Percentiles rank a stretch among this genome's conserved stretches.
These are phyloP conservation scores for Drosophila sulfurigaster DNA, from an alignment of 1,140 invertebrate species.

Conservation along the genomic window DNA sequence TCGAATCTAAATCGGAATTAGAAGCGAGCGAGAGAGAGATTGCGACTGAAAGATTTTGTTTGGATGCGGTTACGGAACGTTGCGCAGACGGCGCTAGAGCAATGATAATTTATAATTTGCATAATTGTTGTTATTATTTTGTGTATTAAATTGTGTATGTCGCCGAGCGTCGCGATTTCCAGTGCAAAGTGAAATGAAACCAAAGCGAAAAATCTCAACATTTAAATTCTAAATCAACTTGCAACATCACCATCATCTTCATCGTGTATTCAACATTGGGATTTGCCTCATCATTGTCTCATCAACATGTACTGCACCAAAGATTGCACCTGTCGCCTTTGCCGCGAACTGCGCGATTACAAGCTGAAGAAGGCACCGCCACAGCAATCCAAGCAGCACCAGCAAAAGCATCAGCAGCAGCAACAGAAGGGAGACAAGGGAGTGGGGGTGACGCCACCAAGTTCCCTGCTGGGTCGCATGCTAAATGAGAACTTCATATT, in stretches of 20 bases:
- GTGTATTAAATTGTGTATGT: slow-evolving; percentile 62
- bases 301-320: slow-evolving; percentile 85
- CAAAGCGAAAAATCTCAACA: slow-evolving; percentile 39
- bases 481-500: slow-evolving; percentile 85
- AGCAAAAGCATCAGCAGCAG: background rate
- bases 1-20: slow-evolving; percentile 3
- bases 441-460: slow-evolving; percentile 31
- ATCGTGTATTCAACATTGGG: background rate
- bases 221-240: slow-evolving; percentile 17
- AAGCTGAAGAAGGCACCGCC: slow-evolving; percentile 67
- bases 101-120: slow-evolving; percentile 78
- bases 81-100: slow-evolving; percentile 62
- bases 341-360: slow-evolving; percentile 85
- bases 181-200: slow-evolving; percentile 66
- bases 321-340: slow-evolving; percentile 86
- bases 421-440: background rate
- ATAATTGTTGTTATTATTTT: slow-evolving; percentile 75
- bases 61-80: slow-evolving; percentile 57
- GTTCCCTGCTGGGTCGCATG: slow-evolving; percentile 73
- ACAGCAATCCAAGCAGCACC: slow-evolving; percentile 6
- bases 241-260: slow-evolving; percentile 12
- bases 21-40: background rate
- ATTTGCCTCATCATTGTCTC: slow-evolving; percentile 51
- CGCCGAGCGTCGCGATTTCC: slow-evolving; percentile 30
- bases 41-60: slow-evolving; percentile 7